Evolutionary conservation across 2,888 invertebrate genomes (phyloP).

Genomic region (Stramonita haemastoma): DNA sequence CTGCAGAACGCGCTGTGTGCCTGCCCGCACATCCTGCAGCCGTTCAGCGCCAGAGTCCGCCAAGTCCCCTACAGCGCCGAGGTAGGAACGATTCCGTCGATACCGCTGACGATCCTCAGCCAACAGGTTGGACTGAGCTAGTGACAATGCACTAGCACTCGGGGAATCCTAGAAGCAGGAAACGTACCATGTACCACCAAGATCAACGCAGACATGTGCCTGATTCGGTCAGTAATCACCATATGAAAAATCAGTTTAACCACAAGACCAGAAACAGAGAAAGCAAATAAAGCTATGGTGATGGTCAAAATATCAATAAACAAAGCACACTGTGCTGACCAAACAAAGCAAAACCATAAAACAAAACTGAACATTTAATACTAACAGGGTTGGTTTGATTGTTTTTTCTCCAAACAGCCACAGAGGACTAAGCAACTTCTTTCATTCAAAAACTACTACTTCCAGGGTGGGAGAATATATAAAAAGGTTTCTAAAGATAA

Average conservation of each 20-base stretch:
- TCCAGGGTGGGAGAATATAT: no score
- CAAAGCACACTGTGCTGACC: not conserved
- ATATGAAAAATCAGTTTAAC: not conserved
- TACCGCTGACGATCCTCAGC: constrained; percentile 51
- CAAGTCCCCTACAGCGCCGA: constrained; percentile 70
- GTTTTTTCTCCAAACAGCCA: no score
- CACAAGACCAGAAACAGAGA: not conserved
- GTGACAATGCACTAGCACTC: constrained; percentile 53
- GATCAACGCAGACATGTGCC: constrained; percentile 48
- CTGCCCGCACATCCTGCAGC: constrained; percentile 72
- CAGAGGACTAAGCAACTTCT: no score
- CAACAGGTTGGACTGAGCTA: constrained; percentile 49
- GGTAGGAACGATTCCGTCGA: constrained; percentile 69
- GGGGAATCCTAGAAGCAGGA: constrained; percentile 60
- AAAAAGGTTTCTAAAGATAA: no score
- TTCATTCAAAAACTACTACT: no score
- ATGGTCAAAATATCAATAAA: not conserved
- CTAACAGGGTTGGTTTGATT: no score
- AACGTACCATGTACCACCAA: constrained; percentile 50
- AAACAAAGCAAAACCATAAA: not conserved
- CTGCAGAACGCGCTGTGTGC: constrained; percentile 84
- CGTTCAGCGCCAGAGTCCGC: constrained; percentile 62
- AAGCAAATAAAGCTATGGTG: not conserved
- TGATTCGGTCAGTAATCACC: not conserved
- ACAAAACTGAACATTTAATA: no score